Evolutionary conservation across 2,113 vertebrate genomes (phyloP).

Genomic region (Laticauda laticaudata): DNA sequence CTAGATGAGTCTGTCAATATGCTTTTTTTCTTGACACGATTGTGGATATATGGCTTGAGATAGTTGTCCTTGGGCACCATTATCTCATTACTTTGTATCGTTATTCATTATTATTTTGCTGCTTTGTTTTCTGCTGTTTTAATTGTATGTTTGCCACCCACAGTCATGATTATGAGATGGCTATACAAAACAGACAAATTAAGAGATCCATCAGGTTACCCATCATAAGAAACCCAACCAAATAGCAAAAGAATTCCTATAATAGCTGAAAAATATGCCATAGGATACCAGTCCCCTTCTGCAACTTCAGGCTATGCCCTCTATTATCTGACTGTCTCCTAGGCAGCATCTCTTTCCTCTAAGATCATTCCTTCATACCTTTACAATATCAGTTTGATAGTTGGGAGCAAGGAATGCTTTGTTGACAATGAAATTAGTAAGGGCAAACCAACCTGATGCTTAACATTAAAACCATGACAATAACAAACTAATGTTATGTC

Average conservation of each 20-base stretch:
- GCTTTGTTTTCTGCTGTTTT: neutral
- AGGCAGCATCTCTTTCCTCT: neutral
- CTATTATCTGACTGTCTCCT: neutral
- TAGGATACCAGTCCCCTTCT: neutral
- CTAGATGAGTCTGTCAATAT: neutral
- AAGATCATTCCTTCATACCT: neutral
- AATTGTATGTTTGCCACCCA: neutral
- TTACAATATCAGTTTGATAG: neutral
- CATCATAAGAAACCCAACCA: neutral
- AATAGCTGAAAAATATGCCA: neutral
- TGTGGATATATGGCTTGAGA: neutral
- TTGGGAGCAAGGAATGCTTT: neutral
- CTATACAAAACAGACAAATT: neutral
- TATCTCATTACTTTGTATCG: neutral
- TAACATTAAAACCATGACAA: neutral
- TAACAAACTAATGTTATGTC: neutral
- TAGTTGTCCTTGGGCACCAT: neutral
- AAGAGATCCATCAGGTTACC: neutral
- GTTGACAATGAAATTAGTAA: neutral
- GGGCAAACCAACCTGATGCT: neutral
- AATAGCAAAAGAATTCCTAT: neutral
- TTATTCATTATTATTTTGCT: neutral
- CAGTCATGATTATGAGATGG: neutral
- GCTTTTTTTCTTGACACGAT: neutral
- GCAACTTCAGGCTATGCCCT: neutral